Conservation (phyloP, 1,140 invertebrate genomes). For the Nomia melanderi region DNA sequence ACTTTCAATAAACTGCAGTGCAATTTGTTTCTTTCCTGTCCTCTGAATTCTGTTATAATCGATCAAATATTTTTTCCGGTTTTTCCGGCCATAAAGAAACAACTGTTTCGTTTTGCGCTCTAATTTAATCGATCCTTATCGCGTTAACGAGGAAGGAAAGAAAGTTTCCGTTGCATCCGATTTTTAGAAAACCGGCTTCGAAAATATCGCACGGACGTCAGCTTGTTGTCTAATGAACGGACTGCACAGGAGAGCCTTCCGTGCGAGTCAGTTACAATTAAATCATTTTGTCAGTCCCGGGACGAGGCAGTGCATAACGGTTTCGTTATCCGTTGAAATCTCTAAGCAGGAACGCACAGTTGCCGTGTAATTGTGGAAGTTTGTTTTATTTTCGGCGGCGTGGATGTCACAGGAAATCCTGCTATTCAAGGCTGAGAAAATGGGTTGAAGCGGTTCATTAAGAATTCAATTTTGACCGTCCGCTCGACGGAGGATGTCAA, state of each 20-base stretch:
- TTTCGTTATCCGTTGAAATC: conserved; percentile 34
- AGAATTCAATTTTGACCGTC: not conserved
- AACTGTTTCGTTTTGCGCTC: no score
- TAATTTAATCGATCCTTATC: no score
- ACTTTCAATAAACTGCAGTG: no score
- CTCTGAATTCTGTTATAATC: no score
- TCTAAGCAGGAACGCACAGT: conserved; percentile 10
- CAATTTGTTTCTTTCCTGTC: no score
- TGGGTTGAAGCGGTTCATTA: conserved; percentile 39
- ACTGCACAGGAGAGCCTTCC: not conserved
- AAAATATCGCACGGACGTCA: no score
- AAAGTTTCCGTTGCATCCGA: no score
- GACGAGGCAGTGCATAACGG: conserved; percentile 25
- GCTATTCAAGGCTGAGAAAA: conserved; percentile 31
- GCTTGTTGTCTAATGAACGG: no score
- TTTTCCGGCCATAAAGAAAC: no score
- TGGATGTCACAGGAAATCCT: conserved; percentile 46
- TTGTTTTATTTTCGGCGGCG: conserved; percentile 35
- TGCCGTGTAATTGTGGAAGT: conserved; percentile 26
- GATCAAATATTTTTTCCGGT: no score
- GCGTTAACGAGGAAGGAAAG: no score
- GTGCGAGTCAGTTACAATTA: not conserved
- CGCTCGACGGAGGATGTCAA: not conserved
- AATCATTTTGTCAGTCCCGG: conserved; percentile 10
- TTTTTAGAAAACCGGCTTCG: no score